Evolutionary conservation across 2,797 vertebrate species (phyloP).

Genomic region (Toxotes lorentzi): DNA sequence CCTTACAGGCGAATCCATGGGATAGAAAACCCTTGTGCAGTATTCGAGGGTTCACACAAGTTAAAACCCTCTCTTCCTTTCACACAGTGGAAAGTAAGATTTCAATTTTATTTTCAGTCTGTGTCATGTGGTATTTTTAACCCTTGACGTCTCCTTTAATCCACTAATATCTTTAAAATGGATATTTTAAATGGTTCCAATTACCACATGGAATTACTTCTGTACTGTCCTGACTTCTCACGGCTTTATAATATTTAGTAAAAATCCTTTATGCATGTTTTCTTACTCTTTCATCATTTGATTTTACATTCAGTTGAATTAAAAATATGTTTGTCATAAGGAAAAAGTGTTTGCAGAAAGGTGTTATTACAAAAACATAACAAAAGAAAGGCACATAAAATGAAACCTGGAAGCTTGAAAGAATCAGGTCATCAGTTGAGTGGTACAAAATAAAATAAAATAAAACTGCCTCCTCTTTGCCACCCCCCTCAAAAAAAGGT

Average conservation of each 20-base stretch:
- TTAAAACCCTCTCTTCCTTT: slow-evolving; percentile 70
- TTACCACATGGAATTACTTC: neutral
- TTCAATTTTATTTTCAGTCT: slow-evolving; percentile 34
- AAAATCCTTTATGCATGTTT: neutral
- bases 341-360: neutral
- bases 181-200: neutral
- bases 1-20: slow-evolving; percentile 51
- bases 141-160: slow-evolving; percentile 8
- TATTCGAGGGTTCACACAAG: slow-evolving; percentile 52
- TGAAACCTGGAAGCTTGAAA: neutral
- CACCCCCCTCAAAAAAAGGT: too few species aligned
- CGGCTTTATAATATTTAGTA: neutral
- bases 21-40: slow-evolving; percentile 49
- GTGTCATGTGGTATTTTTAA: slow-evolving; percentile 18
- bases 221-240: neutral
- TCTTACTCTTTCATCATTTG: neutral
- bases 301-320: slow-evolving; percentile 1
- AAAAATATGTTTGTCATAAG: neutral
- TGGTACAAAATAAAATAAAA: neutral
- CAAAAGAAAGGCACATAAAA: neutral
- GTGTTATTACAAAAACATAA: neutral
- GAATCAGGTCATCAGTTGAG: neutral
- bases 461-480: neutral
- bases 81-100: slow-evolving; percentile 60
- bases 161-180: neutral